These are phyloP conservation scores for Anoplolepis gracilipes DNA, from an alignment of 1,140 invertebrate species.

Conservation along the genomic window DNA sequence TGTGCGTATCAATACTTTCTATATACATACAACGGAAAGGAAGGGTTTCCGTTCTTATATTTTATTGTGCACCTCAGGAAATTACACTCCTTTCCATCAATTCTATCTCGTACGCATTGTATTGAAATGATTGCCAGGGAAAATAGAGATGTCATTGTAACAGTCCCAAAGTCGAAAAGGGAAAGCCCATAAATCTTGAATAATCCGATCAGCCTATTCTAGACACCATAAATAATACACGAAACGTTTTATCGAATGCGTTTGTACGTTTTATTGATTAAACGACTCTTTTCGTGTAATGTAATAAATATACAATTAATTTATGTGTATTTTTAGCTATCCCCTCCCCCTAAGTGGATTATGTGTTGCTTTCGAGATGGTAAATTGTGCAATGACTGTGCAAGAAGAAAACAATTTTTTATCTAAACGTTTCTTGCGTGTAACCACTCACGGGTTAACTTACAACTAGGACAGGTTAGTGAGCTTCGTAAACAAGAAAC, in stretches of 20 bases:
- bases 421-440: conserved; percentile 39
- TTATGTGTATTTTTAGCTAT: background rate
- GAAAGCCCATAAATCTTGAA: conserved; percentile 56
- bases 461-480: conserved; percentile 47
- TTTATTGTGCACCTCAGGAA: conserved; percentile 65
- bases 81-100: conserved; percentile 71
- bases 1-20: conserved; percentile 42
- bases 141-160: conserved; percentile 67
- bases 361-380: conserved; percentile 6
- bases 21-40: conserved; percentile 62
- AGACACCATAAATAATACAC: conserved; percentile 28
- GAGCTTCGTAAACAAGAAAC: conserved; percentile 57
- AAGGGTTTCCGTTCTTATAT: conserved; percentile 60
- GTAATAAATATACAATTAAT: conserved; percentile 34
- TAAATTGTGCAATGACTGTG: conserved; percentile 41
- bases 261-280: background rate
- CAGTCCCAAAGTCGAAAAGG: conserved; percentile 17
- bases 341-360: background rate
- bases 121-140: conserved; percentile 59
- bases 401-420: conserved; percentile 59
- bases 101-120: conserved; percentile 40
- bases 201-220: conserved; percentile 18
- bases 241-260: background rate
- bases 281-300: background rate
- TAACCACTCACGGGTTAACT: conserved; percentile 48